phyloP scores from a whole-genome alignment of 2,888 invertebrate species.

The Petrophora chlorosata region DNA sequence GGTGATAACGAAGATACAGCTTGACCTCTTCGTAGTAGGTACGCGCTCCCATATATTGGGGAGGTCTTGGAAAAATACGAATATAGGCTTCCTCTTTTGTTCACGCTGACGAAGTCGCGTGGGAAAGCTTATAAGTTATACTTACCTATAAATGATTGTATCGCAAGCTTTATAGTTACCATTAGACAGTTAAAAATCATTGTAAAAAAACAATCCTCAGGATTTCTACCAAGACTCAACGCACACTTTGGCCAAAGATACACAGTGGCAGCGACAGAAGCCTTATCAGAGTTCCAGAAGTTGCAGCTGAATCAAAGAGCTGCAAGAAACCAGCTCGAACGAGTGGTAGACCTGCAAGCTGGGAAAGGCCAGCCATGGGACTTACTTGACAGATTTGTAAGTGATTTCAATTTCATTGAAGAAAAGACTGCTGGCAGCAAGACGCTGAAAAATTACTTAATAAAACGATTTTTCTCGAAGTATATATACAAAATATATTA shows the following conservation, averaged over 20 bases:
- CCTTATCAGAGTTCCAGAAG: constrained; percentile 88
- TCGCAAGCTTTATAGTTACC: too few species aligned
- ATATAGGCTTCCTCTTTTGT: too few species aligned
- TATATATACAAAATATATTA: constrained; percentile 15
- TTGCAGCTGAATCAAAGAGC: constrained; percentile 84
- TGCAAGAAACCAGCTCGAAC: constrained; percentile 83
- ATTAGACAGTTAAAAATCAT: too few species aligned
- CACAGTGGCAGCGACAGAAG: constrained; percentile 88
- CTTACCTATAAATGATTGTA: too few species aligned
- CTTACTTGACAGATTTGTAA: constrained; percentile 85
- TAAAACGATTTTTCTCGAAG: background rate
- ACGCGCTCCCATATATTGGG: too few species aligned
- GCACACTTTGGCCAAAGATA: constrained; percentile 88
- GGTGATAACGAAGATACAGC: too few species aligned
- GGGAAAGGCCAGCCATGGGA: constrained; percentile 86
- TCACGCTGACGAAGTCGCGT: too few species aligned
- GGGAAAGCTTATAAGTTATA: too few species aligned
- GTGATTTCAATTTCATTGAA: constrained; percentile 38
- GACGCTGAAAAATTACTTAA: too few species aligned
- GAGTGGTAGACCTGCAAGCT: constrained; percentile 84
- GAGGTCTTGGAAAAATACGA: too few species aligned
- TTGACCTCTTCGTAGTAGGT: too few species aligned
- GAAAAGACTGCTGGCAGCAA: background rate
- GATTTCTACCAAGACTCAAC: constrained; percentile 87
- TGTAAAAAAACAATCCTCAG: constrained; percentile 51